Percentiles rank a stretch among this genome's conserved stretches.
These are phyloP conservation scores for Pollenia labialis DNA, from an alignment of 2,888 invertebrate genomes.

Conservation along the genomic window DNA sequence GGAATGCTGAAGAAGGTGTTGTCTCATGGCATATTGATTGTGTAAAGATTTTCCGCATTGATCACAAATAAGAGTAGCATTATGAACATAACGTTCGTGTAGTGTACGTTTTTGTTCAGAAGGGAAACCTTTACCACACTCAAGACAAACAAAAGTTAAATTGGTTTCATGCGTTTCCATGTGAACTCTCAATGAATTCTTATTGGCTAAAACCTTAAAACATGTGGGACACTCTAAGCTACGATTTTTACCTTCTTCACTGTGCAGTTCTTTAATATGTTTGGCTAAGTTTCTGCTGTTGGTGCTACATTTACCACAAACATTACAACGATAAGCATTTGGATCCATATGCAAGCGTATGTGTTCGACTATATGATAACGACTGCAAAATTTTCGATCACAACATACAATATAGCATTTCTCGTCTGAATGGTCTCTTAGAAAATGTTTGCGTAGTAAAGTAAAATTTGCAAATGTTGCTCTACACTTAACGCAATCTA, in stretches of 20 bases:
- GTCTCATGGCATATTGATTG: constrained; percentile 68
- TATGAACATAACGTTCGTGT: constrained; percentile 71
- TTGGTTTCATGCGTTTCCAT: constrained; percentile 74
- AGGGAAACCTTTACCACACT: constrained; percentile 76
- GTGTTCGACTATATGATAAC: constrained; percentile 75
- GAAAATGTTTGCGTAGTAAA: constrained; percentile 73
- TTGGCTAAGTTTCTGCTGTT: constrained; percentile 70
- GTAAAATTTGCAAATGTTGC: constrained; percentile 69
- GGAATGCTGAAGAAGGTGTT: constrained; percentile 72
- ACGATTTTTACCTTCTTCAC: constrained; percentile 58
- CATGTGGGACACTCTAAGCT: constrained; percentile 73
- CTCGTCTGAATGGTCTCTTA: constrained; percentile 69
- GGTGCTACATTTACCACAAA: constrained; percentile 73
- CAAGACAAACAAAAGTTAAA: constrained; percentile 73
- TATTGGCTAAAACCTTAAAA: constrained; percentile 71
- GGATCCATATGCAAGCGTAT: constrained; percentile 75
- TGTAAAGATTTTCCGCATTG: constrained; percentile 73
- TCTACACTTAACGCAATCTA: constrained; percentile 74
- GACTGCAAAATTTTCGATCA: constrained; percentile 74
- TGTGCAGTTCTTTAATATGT: constrained; percentile 74
- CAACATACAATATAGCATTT: constrained; percentile 75
- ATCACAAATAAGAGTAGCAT: constrained; percentile 71
- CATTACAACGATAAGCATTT: constrained; percentile 74
- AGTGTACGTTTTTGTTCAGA: constrained; percentile 68
- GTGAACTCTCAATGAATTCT: constrained; percentile 73